Evolutionary conservation across 2,113 vertebrate species (phyloP).

Genomic region (Eurystomus gularis): DNA sequence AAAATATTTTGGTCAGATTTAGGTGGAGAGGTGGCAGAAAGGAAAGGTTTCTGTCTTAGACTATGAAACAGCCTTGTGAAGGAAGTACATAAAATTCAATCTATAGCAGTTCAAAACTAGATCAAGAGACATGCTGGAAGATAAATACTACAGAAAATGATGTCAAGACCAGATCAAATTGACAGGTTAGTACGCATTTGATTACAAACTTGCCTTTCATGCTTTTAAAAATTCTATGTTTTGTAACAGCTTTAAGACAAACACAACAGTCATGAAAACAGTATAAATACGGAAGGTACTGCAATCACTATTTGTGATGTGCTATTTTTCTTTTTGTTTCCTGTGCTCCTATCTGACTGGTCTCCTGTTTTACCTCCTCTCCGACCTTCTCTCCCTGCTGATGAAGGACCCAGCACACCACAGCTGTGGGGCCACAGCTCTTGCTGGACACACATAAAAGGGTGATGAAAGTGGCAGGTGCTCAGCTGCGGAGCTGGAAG

Average conservation of each 20-base stretch:
- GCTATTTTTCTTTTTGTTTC: not conserved
- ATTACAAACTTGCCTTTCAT: not conserved
- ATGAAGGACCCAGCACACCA: too few relatives aligned
- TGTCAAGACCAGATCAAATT: not conserved
- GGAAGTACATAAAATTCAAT: not conserved
- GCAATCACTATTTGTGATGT: not conserved
- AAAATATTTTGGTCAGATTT: not conserved
- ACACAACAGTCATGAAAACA: not conserved
- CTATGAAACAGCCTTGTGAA: not conserved
- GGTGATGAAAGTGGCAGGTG: not conserved
- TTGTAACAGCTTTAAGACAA: not conserved
- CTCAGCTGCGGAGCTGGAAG: not conserved
- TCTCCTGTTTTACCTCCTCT: not conserved
- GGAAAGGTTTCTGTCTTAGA: not conserved
- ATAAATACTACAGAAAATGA: not conserved
- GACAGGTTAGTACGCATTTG: not conserved
- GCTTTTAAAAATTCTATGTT: not conserved
- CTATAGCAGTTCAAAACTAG: not conserved
- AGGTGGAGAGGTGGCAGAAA: not conserved
- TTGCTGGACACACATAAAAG: not conserved
- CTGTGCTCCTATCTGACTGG: fast-evolving
- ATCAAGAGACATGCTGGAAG: not conserved
- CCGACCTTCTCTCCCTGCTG: not conserved
- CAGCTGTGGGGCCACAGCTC: fast-evolving
- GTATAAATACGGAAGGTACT: not conserved